Conservation (phyloP, 2,797 vertebrate genomes). For the Sebastes matsubarae region DNA sequence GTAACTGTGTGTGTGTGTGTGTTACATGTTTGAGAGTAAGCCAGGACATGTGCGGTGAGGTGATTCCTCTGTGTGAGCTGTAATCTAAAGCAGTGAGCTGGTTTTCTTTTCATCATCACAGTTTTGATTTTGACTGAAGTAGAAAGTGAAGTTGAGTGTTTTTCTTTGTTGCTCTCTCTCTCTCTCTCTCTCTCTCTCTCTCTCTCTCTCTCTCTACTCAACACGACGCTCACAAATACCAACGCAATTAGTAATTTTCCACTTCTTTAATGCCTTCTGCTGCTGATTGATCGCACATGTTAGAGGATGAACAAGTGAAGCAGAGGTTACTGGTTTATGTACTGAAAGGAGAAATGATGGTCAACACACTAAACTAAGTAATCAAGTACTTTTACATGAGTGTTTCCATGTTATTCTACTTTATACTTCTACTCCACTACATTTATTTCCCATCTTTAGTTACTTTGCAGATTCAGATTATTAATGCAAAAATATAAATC, state of each 20-base stretch:
- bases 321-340: neutral
- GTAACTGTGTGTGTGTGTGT: neutral
- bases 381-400: neutral
- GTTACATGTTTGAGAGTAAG: neutral
- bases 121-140: conserved; percentile 19
- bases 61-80: neutral
- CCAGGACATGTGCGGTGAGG: neutral
- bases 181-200: neutral
- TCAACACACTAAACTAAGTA: neutral
- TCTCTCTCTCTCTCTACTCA: neutral
- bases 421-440: neutral
- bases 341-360: neutral
- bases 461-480: too few relatives aligned
- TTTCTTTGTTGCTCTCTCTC: conserved; percentile 28
- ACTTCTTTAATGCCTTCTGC: neutral
- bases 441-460: too few relatives aligned
- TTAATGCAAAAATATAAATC: too few relatives aligned
- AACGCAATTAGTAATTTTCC: conserved; percentile 42
- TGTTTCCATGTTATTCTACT: neutral
- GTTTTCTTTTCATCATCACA: conserved; percentile 27
- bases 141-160: conserved; percentile 10
- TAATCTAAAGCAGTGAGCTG: conserved; percentile 25
- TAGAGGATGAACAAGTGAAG: conserved; percentile 13
- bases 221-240: conserved; percentile 33
- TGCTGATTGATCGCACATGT: conserved; percentile 66